Percentiles rank a stretch among this genome's conserved stretches.
Conservation (phyloP, 1,140 invertebrate species). For the Brachionus rubens region DNA sequence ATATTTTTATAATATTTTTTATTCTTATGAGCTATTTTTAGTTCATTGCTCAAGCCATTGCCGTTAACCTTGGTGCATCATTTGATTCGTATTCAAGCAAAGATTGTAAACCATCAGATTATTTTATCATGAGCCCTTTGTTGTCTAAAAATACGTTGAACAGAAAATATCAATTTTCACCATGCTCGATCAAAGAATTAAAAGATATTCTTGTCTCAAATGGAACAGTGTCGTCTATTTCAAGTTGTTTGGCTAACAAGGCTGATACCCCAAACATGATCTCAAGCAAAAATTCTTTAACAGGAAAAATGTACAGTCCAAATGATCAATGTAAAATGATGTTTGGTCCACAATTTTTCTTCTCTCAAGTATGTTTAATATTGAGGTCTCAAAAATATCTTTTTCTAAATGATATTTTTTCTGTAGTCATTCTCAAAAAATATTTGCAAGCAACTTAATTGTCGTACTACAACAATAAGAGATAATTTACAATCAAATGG, state of each 20-base stretch:
- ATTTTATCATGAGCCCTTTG: slow-evolving; percentile 2
- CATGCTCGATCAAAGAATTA: background rate
- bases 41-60: too few species aligned
- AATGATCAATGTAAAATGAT: slow-evolving; percentile 18
- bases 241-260: background rate
- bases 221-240: background rate
- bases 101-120: background rate
- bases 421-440: background rate
- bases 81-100: background rate
- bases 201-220: background rate
- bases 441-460: background rate
- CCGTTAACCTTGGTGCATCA: background rate
- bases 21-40: background rate
- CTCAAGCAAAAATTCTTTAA: background rate
- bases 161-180: background rate
- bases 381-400: background rate
- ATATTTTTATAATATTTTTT: background rate
- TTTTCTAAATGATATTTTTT: background rate
- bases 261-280: background rate
- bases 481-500: background rate
- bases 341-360: background rate
- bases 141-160: background rate
- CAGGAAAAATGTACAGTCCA: background rate
- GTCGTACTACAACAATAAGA: background rate
- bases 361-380: background rate